Evolutionary conservation across 2,888 invertebrate species (phyloP).

Genomic region (Erannis defoliaria): DNA sequence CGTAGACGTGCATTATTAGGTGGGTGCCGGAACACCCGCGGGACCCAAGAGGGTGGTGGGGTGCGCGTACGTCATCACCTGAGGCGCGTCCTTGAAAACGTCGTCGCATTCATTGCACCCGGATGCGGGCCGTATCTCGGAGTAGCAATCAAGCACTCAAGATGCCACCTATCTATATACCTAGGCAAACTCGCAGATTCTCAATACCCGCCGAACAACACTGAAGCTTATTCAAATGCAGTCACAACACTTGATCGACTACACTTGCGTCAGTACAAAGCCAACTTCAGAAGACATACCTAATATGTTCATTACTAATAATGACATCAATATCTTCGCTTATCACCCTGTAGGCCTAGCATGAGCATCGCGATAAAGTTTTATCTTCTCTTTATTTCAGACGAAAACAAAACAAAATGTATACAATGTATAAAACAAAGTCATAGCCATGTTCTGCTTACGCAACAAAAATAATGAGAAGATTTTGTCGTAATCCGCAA

Average conservation of each 20-base stretch:
- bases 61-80: conserved; percentile 86
- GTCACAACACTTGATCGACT: background rate
- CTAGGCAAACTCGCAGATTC: conserved; percentile 46
- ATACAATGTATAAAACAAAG: no score
- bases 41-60: conserved; percentile 72
- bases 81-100: conserved; percentile 86
- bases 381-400: no score
- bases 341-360: no score
- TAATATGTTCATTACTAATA: background rate
- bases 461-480: no score
- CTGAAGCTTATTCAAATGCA: conserved; percentile 4
- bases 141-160: conserved; percentile 71
- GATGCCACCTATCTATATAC: conserved; percentile 58
- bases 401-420: no score
- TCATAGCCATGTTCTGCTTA: no score
- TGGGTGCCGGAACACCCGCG: conserved; percentile 84
- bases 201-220: conserved; percentile 39
- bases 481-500: no score
- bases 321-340: background rate
- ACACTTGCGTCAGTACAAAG: background rate
- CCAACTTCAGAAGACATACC: background rate
- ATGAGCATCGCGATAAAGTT: no score
- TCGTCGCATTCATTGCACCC: conserved; percentile 86
- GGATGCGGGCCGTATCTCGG: conserved; percentile 81
- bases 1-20: conserved; percentile 87